Base-by-base conservation (phyloP, 2,113 vertebrate genomes). In the Podocnemis expansa region DNA sequence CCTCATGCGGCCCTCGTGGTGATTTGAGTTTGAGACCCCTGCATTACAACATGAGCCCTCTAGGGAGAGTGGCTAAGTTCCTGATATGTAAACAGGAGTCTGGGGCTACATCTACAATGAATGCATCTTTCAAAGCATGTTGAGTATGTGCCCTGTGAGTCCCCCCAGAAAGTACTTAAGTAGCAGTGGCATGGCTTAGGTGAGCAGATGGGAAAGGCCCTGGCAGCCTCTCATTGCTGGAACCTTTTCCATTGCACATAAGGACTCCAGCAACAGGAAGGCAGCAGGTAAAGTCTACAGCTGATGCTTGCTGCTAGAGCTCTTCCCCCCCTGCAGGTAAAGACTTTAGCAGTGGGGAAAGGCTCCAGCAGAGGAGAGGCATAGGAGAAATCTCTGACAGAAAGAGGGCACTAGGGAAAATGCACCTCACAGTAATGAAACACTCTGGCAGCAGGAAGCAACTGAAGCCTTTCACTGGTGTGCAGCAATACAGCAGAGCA, bases 21-120 rank as follows among this genome's bases (percentile, higher is more conserved):
- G n/a, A n/a, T n/a, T n/a, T n/a, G n/a, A n/a, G n/a, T n/a, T n/a
- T n/a, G n/a, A n/a, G n/a, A n/a, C n/a, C n/a, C n/a, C n/a, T n/a
- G n/a, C 80, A 80, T 60, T 67, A 76, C 41, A 29, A 27, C 14
- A 76, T 14, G 24, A 45, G 87, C 70, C 83, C 56, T 1, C 58
- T 70, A 19, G 38, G 31, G 56, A 85, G 76, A 94, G 83, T 0
- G 12, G 34, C 24, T 34, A 70, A 41, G 34, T 38, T 86, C 87
- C 85, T n/a, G 34, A 45, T 10, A 31, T 82, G 52, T 52, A 47
- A n/a, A 8, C 2, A 80, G 0, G 0, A 34, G 51, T 21, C 70
- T 85, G 60, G 0, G 85, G 13, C 56, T 58, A 58, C 10, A 5
- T 60, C 63, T 38, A 38, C 63, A 67, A 17, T 8, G 34, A 13